A percentile compares a stretch with the other conserved stretches of the same genome.
Evolutionary conservation across 1,140 invertebrate species (phyloP).

Genomic region (Drosophila hydei): DNA sequence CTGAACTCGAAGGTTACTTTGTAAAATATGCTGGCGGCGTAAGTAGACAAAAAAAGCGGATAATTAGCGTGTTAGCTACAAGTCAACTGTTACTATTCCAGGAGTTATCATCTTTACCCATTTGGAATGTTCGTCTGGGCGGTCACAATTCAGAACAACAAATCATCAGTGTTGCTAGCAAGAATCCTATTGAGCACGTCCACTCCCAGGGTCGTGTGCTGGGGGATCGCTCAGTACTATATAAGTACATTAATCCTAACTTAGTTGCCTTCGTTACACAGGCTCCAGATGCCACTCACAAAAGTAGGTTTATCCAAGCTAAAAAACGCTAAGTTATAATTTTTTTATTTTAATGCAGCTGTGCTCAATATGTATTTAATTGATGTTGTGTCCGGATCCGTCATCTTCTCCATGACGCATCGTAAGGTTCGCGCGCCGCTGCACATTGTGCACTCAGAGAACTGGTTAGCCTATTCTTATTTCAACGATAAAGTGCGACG

Average conservation of each 20-base stretch:
- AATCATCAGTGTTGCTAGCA: conserved; percentile 88
- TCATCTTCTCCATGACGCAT: conserved; percentile 90
- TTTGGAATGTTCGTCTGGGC: conserved; percentile 90
- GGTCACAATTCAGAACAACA: conserved; percentile 86
- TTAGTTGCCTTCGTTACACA: conserved; percentile 94
- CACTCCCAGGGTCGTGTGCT: conserved; percentile 98
- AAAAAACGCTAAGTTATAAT: background rate
- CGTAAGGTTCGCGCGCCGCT: conserved; percentile 92
- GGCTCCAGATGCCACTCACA: conserved; percentile 90
- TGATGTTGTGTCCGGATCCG: conserved; percentile 94
- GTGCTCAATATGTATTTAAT: conserved; percentile 91
- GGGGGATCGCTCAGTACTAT: conserved; percentile 97
- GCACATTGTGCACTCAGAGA: conserved; percentile 97
- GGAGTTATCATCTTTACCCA: conserved; percentile 84
- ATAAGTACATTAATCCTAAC: conserved; percentile 99
- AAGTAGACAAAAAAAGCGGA: conserved; percentile 23
- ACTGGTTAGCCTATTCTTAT: conserved; percentile 98
- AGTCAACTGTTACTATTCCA: conserved; percentile 44
- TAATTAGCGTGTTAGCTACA: background rate
- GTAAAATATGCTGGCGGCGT: conserved; percentile 85
- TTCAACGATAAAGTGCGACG: conserved; percentile 97
- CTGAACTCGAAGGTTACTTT: conserved; percentile 89
- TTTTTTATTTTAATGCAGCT: conserved; percentile 40
- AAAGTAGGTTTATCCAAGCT: conserved; percentile 85
- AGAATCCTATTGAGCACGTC: conserved; percentile 92